These are phyloP conservation scores for Xiphophorus hellerii DNA, from an alignment of 2,113 vertebrate genomes.

Conservation along the genomic window DNA sequence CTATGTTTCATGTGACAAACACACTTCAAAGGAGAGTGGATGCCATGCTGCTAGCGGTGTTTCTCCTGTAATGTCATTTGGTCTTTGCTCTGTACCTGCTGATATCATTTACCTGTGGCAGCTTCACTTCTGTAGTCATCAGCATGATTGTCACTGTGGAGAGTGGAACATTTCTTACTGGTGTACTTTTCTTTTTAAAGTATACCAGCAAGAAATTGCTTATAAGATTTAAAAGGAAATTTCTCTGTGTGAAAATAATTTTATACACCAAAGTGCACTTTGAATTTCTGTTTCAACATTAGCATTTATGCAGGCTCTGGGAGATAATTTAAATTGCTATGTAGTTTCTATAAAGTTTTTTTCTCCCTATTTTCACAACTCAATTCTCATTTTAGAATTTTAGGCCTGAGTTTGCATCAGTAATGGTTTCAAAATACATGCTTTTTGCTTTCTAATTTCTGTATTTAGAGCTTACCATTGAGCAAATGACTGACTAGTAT, in stretches of 20 bases:
- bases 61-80: conserved; percentile 57
- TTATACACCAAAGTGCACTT: conserved; percentile 22
- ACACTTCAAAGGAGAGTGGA: conserved; percentile 72
- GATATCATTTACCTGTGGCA: conserved; percentile 71
- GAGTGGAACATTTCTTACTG: neutral
- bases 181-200: conserved; percentile 10
- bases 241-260: conserved; percentile 2
- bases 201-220: conserved; percentile 27
- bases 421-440: too few species aligned
- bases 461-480: too few species aligned
- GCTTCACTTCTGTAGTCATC: conserved; percentile 53
- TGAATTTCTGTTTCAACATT: conserved; percentile 30
- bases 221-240: neutral
- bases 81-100: conserved; percentile 61
- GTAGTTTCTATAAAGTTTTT: neutral
- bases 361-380: neutral
- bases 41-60: conserved; percentile 49
- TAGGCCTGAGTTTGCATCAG: too few species aligned
- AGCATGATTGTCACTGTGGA: conserved; percentile 42
- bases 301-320: conserved; percentile 8
- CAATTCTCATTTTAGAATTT: too few species aligned
- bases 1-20: conserved; percentile 76
- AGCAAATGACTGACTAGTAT: too few species aligned
- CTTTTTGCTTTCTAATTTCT: too few species aligned
- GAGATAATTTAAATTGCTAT: conserved; percentile 21